A percentile compares a stretch with the other conserved stretches of the same genome.
These are phyloP conservation scores for Melikaiella ostensackeni DNA, from an alignment of 2,888 invertebrate species.

Conservation along the genomic window DNA sequence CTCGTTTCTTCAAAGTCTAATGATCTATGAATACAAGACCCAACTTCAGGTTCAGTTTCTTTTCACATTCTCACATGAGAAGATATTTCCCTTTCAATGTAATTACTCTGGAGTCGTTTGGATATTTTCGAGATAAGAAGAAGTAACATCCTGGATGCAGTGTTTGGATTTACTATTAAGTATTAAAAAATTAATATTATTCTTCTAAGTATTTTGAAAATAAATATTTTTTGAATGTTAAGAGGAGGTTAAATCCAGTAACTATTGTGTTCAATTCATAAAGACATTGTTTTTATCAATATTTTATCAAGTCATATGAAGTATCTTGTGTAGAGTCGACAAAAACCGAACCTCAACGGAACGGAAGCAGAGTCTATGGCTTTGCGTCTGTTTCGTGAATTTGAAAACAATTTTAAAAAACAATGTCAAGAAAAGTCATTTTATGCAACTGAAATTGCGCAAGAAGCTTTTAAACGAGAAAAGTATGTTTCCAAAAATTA, in stretches of 20 bases:
- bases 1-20: not conserved
- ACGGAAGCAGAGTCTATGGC: too few relatives aligned
- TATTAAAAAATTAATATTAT: not conserved
- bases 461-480: too few relatives aligned
- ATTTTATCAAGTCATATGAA: not conserved
- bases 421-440: too few relatives aligned
- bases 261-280: not conserved
- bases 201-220: not conserved
- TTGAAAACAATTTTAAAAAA: too few relatives aligned
- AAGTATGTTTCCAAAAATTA: too few relatives aligned
- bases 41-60: not conserved
- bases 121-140: not conserved
- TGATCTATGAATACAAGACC: not conserved
- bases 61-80: not conserved
- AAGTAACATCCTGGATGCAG: conserved; percentile 12
- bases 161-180: conserved; percentile 13
- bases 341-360: too few relatives aligned
- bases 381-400: too few relatives aligned
- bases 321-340: too few relatives aligned
- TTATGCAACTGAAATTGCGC: too few relatives aligned
- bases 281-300: not conserved
- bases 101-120: not conserved
- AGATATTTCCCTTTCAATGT: not conserved
- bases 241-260: not conserved
- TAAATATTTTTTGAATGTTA: not conserved